Evolutionary conservation across 2,113 vertebrate genomes (phyloP), one percentile per base, ranked within the genome.

Genomic region (Colinus virginianus): DNA sequence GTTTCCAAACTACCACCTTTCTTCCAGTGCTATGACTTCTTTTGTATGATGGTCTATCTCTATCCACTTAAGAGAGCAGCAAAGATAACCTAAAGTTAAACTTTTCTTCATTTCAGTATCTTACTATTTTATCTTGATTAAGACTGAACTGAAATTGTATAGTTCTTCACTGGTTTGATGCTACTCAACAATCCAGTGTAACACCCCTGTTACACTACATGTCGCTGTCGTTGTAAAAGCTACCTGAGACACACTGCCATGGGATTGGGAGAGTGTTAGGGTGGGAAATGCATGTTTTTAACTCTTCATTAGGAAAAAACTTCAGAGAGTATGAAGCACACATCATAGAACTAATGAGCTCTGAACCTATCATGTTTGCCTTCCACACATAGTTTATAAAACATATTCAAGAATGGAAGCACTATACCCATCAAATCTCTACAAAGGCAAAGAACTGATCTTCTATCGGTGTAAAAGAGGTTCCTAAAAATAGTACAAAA

Each of bases 151-250:
- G 36, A 23, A 69, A 17, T 34, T 56, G 32, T 68, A 26, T 87
- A 84, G 80, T 40, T 93, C 42, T 69, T 81, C 81, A 42, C 14
- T 21, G 28, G 48, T 83, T 85, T 92, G 38, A 78, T 51, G 32
- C 42, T 46, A 64, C 78, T 93, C 81, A 94, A 62, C 23, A 36
- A 63, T 11, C 81, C 90, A 94, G 84, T 83, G n/a, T 48, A 74
- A 75, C 21, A 85, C 21, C 7, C 2, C 36, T 83, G 71, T 85
- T 94, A 42, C 36, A 90, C 81, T 87, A 42, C 25, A 71, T 17
- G 40, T 89, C 85, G 80, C 84, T 49, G 72, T 93, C 95, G 85
- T 81, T 46, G 23, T 80, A 71, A 90, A 93, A 90, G 42, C 46
- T 89, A 43, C 45, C 56, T 89, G 78, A 85, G 49, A 55, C 25